Percentiles rank a stretch among this genome's conserved stretches.
These are phyloP conservation scores for Rostratula benghalensis DNA, from an alignment of 2,113 vertebrate species.

Conservation along the genomic window DNA sequence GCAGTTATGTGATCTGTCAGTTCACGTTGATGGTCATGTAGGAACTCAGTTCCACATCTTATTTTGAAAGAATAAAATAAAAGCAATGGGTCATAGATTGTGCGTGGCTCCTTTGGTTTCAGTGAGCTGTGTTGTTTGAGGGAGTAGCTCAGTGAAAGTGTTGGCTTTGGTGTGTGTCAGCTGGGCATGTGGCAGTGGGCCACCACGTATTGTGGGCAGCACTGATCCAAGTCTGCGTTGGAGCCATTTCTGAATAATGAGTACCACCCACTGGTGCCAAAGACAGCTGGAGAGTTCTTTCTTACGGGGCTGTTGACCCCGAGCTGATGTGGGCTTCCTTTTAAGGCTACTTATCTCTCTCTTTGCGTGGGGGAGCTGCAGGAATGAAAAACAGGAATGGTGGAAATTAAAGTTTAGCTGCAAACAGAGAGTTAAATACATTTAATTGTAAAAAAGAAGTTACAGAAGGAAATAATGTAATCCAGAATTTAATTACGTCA, in stretches of 20 bases:
- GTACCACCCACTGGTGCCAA: neutral
- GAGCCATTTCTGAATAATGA: neutral
- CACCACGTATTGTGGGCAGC: rapidly evolving
- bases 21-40: neutral
- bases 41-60: neutral
- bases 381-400: neutral
- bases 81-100: neutral
- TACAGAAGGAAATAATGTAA: neutral
- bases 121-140: neutral
- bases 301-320: neutral
- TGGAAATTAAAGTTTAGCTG: neutral
- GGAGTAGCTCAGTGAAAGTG: neutral
- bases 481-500: neutral
- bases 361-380: neutral
- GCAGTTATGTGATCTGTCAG: neutral
- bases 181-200: neutral
- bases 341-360: neutral
- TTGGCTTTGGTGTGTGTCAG: neutral
- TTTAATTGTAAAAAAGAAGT: neutral
- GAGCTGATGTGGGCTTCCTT: neutral
- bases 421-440: neutral
- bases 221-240: neutral
- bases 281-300: neutral
- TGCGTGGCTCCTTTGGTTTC: neutral
- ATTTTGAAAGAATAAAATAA: neutral